Conservation (phyloP, 1,140 invertebrate genomes). For the Cotesia glomerata region DNA sequence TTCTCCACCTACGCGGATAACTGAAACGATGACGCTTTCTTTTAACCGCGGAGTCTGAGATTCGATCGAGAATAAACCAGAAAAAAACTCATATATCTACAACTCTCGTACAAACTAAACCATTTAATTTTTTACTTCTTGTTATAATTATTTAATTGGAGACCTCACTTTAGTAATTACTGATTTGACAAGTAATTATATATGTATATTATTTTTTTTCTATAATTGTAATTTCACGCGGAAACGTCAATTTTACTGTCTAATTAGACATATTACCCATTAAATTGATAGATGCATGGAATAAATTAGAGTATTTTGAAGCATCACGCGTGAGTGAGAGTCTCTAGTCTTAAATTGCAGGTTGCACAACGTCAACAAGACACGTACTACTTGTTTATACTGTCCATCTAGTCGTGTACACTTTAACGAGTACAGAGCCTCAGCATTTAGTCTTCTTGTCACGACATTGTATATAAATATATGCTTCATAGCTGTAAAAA, state of each 20-base stretch:
- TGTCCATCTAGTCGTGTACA: background rate
- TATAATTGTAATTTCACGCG: background rate
- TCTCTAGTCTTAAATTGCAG: constrained; percentile 1
- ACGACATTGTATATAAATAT: background rate
- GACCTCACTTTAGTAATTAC: too few species aligned
- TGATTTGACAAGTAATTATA: too few species aligned
- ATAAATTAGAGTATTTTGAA: background rate
- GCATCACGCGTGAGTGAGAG: background rate
- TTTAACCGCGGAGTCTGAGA: constrained; percentile 27
- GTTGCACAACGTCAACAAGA: constrained; percentile 9
- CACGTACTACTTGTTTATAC: background rate
- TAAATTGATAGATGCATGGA: constrained; percentile 7
- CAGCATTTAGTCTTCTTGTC: background rate
- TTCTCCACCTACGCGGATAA: constrained; percentile 42
- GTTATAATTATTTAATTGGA: too few species aligned
- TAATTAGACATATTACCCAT: background rate
- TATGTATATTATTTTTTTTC: too few species aligned
- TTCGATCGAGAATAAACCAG: background rate
- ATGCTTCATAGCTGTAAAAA: too few species aligned
- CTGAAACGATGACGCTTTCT: constrained; percentile 44
- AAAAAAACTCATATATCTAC: background rate
- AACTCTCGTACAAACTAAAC: too few species aligned
- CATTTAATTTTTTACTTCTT: too few species aligned
- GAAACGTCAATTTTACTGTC: too few species aligned
- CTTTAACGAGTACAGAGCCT: background rate